Evolutionary conservation across 1,140 invertebrate species (phyloP).

Genomic region (Ladona fulva): DNA sequence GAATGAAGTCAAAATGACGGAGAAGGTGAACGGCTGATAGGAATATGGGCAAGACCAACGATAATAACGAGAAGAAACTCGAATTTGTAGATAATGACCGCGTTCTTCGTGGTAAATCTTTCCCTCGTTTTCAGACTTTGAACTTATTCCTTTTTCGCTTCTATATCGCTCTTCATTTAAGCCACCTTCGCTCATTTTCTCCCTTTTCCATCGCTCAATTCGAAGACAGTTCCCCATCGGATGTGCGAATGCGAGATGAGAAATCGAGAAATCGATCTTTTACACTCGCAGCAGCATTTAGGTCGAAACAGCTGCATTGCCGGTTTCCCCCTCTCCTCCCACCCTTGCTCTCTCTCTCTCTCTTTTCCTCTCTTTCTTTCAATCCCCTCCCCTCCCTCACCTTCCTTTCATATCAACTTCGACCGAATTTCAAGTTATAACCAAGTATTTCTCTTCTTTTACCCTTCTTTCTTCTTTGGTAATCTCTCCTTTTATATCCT

Average conservation of each 20-base stretch:
- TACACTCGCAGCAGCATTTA: constrained; percentile 4
- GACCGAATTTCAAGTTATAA: not conserved
- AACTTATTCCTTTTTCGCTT: not conserved
- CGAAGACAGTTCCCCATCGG: not conserved
- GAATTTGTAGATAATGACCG: too few species aligned
- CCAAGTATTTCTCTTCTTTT: not conserved
- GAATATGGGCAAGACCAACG: too few species aligned
- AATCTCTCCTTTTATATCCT: not conserved
- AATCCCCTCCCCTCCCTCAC: not conserved
- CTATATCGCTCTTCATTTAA: not conserved
- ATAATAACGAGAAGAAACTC: too few species aligned
- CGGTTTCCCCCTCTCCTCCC: not conserved
- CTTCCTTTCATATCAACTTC: not conserved
- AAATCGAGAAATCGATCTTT: constrained; percentile 10
- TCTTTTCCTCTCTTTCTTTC: not conserved
- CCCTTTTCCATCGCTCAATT: not conserved
- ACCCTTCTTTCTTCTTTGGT: constrained; percentile 11
- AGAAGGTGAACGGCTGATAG: too few species aligned
- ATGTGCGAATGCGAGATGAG: constrained; percentile 3
- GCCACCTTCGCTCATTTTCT: not conserved
- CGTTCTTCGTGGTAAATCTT: too few species aligned
- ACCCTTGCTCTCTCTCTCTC: constrained; percentile 12
- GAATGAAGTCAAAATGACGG: too few species aligned
- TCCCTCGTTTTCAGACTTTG: too few species aligned
- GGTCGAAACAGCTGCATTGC: constrained; percentile 8